Conservation (phyloP, 1,140 invertebrate genomes). For the Mya arenaria region DNA sequence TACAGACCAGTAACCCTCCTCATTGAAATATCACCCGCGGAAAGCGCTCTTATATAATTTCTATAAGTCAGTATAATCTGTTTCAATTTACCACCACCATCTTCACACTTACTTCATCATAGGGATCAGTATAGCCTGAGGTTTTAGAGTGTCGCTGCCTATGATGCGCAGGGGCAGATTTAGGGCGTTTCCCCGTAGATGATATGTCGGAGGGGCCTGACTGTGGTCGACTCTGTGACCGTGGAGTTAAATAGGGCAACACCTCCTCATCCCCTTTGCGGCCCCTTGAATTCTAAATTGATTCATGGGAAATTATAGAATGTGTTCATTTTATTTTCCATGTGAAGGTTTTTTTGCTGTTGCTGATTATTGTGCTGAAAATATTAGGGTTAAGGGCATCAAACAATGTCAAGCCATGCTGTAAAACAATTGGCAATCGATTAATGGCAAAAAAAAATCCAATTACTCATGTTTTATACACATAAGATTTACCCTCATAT, state of each 20-base stretch:
- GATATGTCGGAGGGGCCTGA: conserved; percentile 45
- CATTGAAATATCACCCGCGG: no score
- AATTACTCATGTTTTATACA: not conserved
- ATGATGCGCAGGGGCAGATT: conserved; percentile 66
- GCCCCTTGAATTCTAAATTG: conserved; percentile 66
- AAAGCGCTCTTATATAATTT: no score
- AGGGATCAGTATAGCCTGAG: conserved; percentile 54
- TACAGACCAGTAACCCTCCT: no score
- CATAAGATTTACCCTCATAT: not conserved
- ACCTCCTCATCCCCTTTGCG: conserved; percentile 75
- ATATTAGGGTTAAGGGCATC: no score
- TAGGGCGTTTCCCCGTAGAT: conserved; percentile 61
- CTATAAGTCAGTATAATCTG: no score
- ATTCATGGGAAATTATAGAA: conserved; percentile 27
- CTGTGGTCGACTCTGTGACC: conserved; percentile 61
- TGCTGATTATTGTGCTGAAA: no score
- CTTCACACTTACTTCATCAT: conserved; percentile 61
- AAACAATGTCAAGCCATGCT: not conserved
- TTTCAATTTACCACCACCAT: not conserved
- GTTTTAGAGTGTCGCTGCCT: conserved; percentile 13
- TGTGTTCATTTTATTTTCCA: not conserved
- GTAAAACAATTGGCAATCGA: not conserved
- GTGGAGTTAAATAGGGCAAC: conserved; percentile 74
- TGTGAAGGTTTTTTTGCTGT: no score
- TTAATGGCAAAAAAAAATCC: not conserved